Conservation (phyloP, 2,888 invertebrate species). For the Carpatolechia fugitivella region DNA sequence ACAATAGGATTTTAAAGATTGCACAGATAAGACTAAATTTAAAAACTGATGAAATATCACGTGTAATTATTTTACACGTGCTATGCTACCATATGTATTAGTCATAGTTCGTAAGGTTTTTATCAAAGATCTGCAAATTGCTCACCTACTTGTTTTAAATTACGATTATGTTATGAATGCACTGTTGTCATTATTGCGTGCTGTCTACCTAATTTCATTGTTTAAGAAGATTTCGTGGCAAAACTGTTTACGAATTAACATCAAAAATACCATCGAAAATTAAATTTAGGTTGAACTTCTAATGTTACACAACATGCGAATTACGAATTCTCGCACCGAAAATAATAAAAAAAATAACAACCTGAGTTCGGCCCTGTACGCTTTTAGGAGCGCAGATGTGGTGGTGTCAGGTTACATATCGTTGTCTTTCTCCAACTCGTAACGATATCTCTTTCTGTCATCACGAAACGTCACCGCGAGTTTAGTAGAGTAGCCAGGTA, state of each 20-base stretch:
- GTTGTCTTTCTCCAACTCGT: slow-evolving; percentile 14
- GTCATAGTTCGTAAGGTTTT: not conserved
- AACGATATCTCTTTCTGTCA: slow-evolving; percentile 34
- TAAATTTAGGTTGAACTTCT: not conserved
- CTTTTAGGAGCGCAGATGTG: slow-evolving; percentile 72
- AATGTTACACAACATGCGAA: not conserved
- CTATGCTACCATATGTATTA: not conserved
- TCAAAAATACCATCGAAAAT: not conserved
- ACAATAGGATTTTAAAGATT: slow-evolving; percentile 17
- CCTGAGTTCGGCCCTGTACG: slow-evolving; percentile 39
- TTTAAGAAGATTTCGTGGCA: too few species aligned
- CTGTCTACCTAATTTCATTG: too few species aligned
- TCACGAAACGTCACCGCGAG: slow-evolving; percentile 28
- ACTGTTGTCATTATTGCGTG: too few species aligned
- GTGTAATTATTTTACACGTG: not conserved
- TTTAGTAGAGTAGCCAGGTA: slow-evolving; percentile 8
- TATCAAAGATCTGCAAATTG: too few species aligned
- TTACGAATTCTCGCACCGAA: not conserved
- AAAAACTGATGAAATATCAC: not conserved
- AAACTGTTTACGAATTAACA: not conserved
- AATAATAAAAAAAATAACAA: slow-evolving; percentile 10
- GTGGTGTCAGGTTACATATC: slow-evolving; percentile 57
- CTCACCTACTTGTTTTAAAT: too few species aligned
- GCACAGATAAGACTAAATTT: slow-evolving; percentile 7
- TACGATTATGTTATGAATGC: too few species aligned